Percentiles rank a stretch among this genome's conserved stretches.
phyloP scores from a whole-genome alignment of 2,113 vertebrate species.

The Gallinago jamesoni region DNA sequence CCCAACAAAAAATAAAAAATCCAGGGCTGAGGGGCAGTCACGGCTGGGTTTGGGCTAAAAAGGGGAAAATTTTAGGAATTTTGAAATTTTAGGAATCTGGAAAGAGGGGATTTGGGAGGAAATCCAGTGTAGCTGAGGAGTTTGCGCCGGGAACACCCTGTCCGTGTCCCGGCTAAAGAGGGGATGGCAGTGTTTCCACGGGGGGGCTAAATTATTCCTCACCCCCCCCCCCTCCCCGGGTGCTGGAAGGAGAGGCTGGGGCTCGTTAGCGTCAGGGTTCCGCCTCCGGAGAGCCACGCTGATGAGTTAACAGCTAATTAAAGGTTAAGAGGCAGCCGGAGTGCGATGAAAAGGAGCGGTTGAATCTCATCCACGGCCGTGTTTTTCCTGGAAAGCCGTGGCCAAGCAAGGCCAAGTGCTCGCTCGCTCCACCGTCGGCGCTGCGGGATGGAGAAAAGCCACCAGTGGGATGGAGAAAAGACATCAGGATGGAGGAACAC shows the following conservation, averaged over 20 bases:
- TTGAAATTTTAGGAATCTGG: not conserved
- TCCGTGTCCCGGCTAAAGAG: not conserved
- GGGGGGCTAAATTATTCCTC: not conserved
- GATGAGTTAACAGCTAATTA: not conserved
- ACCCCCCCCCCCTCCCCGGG: not conserved
- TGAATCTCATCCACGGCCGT: not conserved
- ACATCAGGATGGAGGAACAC: too few relatives aligned
- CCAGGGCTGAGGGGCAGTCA: not conserved
- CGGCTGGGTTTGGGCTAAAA: not conserved
- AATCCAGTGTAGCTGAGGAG: too few relatives aligned
- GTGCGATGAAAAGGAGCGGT: not conserved
- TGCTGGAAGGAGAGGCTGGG: not conserved
- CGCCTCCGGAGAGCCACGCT: rapidly evolving
- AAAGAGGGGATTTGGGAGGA: not conserved
- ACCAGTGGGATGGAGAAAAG: too few relatives aligned
- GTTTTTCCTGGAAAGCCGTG: slow-evolving; percentile 3
- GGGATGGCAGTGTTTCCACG: not conserved
- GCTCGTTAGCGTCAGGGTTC: not conserved
- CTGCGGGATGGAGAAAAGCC: too few relatives aligned
- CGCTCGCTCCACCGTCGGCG: not conserved
- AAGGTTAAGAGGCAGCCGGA: not conserved
- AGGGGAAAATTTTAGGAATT: too few relatives aligned
- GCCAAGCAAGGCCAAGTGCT: not conserved
- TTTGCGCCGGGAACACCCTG: not conserved
- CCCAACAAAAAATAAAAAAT: not conserved